Conservation (phyloP, 2,113 vertebrate genomes). For the Oncorhynchus kisutch region DNA sequence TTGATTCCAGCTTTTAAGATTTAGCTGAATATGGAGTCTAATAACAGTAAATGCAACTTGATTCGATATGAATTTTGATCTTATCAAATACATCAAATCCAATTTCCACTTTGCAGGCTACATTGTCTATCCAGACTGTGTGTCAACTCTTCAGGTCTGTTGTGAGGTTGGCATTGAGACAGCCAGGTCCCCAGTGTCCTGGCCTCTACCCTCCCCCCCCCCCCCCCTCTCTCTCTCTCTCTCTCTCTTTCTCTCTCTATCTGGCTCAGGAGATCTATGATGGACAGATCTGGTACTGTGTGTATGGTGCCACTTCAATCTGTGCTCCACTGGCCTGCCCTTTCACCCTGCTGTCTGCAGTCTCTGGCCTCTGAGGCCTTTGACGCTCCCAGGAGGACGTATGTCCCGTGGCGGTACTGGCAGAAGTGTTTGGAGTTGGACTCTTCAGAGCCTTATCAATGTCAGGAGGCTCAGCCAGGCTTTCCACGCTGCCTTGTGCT, state of each 20-base stretch:
- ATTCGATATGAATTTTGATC: not conserved
- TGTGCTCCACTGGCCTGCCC: not conserved
- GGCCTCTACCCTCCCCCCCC: slow-evolving; percentile 22
- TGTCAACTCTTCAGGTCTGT: slow-evolving; percentile 35
- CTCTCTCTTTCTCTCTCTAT: slow-evolving; percentile 37
- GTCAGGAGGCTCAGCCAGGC: slow-evolving; percentile 65
- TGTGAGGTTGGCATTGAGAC: slow-evolving; percentile 29
- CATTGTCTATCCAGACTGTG: slow-evolving; percentile 41
- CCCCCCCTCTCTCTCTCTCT: too few relatives aligned
- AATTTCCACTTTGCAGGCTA: slow-evolving; percentile 26
- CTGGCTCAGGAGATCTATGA: slow-evolving; percentile 46
- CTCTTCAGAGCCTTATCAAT: slow-evolving; percentile 62
- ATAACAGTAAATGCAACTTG: not conserved
- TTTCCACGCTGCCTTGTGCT: slow-evolving; percentile 47
- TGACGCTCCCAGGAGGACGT: not conserved
- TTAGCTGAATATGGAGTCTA: not conserved
- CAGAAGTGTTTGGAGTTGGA: slow-evolving; percentile 40
- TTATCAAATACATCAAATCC: not conserved
- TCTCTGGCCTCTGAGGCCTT: not conserved
- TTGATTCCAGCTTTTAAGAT: slow-evolving; percentile 16
- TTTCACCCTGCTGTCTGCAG: not conserved
- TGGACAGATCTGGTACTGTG: slow-evolving; percentile 33
- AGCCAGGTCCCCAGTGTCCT: slow-evolving; percentile 37
- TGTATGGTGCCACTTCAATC: not conserved
- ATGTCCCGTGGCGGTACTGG: slow-evolving; percentile 19